Base-by-base conservation (phyloP, 2,797 vertebrate genomes). In the Petrocephalus schoutedeni region DNA sequence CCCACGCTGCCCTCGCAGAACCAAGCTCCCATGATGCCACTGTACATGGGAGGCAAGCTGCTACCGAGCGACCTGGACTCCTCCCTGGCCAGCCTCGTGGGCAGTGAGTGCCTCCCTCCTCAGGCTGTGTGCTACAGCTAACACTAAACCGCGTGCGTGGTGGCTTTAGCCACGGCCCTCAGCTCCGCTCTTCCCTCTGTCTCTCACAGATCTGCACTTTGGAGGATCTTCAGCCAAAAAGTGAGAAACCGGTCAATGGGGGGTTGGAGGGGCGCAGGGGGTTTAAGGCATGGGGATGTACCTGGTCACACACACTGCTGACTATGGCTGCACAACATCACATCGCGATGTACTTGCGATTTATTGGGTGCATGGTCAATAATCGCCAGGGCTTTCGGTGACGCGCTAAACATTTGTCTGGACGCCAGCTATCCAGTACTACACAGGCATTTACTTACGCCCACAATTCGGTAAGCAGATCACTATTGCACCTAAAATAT, bases 51-150 rank as follows among this genome's bases (percentile, higher is more conserved):
- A 53, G 95, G 95, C 80, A 97, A 95, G 93, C 94, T 97, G 90
- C 92, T 97, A 88, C 96, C 96, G 92, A 96, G 94, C 57, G 97
- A 97, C 93, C 96, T 97, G 0, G 97, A 98, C 93, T 96, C 96
- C 14, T 98, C 97, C 89, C 95, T 98, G 93, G 96, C 96, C 90
- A 97, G 96, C 93, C 95, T 97, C 77, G 95, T 98, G 87, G 97
- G 96, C 96, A 98, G 97, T 99, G 94, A 96, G 96, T 95, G 51
- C 91, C 28, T 23, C n/a, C 41, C 2, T 23, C 87, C 10, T 16
- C 32, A 16, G n/a, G 6, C 54, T n/a, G 2, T 12, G 3, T 83
- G 21, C 21, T 83, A 28, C 12, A 49, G 45, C 45, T 83, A 54
- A 23, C 3, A 19, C 45, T 86, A 23, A 61, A 9, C 2, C 28